Base-by-base conservation (phyloP, 2,888 invertebrate genomes). In the Ptilodon capucinus region DNA sequence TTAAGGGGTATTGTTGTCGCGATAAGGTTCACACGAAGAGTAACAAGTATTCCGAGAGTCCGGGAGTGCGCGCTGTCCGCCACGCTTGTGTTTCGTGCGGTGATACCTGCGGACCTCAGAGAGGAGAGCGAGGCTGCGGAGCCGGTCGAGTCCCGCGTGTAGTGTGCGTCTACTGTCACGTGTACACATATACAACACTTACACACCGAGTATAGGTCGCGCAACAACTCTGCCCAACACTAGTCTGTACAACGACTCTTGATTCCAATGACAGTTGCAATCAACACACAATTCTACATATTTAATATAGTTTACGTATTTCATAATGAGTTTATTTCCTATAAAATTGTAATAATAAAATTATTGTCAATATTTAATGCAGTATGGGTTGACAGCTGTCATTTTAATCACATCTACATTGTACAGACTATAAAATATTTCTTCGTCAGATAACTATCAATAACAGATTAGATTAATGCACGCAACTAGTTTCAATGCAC, bases 41-140 rank as follows among this genome's bases (percentile, higher is more conserved):
- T 38, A 2, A 6, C 38, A 38, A 19, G 19, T 34, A 11, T 6
- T 34, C n/a, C 32, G 32, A 32, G 30, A 11, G 35, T 17, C 35
- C 1, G 14, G 14, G 32, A 32, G 14, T 32, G 35, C 5, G 32
- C 14, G 6, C 14, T 8, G 35, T 11, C 16, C 8, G 35, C 35
- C 35, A 11, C 35, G 19, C 38, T 36, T 19, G 42, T 42, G 32
- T 46, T 25, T 21, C 43, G 57, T 45, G 44, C 52, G 38, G 58
- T 47, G 58, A 45, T 45, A 14, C 39, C 39, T 32, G 5, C 32
- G 32, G 6, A 32, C 32, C 14, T 32, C 14, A 14, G 32, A 14
- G 25, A 7, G 9, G 28, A n/a, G 8, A 11, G 28, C 3, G 28
- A n/a, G 3, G 28, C 7, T 11, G n/a, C n/a, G n/a, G n/a, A 4